A percentile compares a stretch with the other conserved stretches of the same genome.
phyloP scores from a whole-genome alignment of 1,140 invertebrate species.

The Myzus persicae region DNA sequence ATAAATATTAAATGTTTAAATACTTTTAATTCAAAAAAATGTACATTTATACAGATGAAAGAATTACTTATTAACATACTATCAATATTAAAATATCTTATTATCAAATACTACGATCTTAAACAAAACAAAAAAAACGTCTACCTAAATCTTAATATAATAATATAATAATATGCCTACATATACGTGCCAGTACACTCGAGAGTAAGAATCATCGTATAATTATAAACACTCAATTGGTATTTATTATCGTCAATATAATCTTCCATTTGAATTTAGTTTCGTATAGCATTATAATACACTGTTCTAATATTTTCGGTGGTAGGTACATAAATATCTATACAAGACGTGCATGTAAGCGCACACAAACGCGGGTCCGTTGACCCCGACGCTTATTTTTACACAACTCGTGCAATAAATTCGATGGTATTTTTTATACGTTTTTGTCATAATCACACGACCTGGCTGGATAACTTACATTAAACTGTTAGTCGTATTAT shows the following conservation, averaged over 20 bases:
- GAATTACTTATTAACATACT: not conserved
- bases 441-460: not conserved
- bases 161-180: not conserved
- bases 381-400: not conserved
- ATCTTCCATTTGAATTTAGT: not conserved
- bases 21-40: too few relatives aligned
- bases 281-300: not conserved
- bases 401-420: slow-evolving; percentile 14
- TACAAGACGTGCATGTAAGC: not conserved
- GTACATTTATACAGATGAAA: not conserved
- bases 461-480: not conserved
- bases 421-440: slow-evolving; percentile 7
- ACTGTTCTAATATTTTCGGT: not conserved
- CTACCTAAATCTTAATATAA: not conserved
- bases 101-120: not conserved
- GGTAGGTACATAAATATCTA: not conserved
- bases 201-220: not conserved
- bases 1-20: too few relatives aligned
- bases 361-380: not conserved
- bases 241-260: not conserved
- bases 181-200: not conserved
- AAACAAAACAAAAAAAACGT: not conserved
- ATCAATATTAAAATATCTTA: not conserved
- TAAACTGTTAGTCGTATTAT: not conserved
- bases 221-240: not conserved